Evolutionary conservation across 2,113 vertebrate species (phyloP).

Genomic region (Calyptomena viridis): DNA sequence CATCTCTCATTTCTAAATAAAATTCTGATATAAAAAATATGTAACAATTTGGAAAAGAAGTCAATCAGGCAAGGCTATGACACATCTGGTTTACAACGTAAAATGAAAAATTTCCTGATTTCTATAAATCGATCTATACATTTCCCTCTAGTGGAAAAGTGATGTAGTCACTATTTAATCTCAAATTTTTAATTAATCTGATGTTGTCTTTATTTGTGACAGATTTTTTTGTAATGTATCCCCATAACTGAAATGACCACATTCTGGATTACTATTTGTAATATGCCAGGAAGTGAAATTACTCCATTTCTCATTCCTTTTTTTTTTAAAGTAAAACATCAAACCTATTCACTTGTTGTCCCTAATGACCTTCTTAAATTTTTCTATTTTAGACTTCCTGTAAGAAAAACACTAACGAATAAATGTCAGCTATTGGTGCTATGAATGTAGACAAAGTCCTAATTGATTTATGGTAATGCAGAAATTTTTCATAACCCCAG

Average conservation of each 20-base stretch:
- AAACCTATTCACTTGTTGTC: background rate
- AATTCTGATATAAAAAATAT: background rate
- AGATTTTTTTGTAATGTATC: background rate
- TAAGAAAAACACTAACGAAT: background rate
- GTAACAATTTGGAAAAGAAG: background rate
- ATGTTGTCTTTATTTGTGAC: background rate
- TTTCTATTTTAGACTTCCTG: background rate
- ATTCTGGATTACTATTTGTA: background rate
- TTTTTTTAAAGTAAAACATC: background rate
- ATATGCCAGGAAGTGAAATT: background rate
- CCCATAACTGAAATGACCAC: background rate
- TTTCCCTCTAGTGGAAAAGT: background rate
- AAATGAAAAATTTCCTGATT: background rate
- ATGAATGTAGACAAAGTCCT: background rate
- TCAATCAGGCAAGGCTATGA: background rate
- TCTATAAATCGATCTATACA: background rate
- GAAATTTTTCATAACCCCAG: background rate
- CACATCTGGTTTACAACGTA: background rate
- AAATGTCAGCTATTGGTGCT: background rate
- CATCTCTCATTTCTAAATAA: background rate
- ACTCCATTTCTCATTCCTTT: background rate
- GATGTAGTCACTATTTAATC: background rate
- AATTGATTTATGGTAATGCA: background rate
- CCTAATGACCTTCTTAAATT: background rate
- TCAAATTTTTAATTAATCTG: background rate